Evolutionary conservation across 2,797 vertebrate species (phyloP).

Genomic region (Thripadectes ignobilis): DNA sequence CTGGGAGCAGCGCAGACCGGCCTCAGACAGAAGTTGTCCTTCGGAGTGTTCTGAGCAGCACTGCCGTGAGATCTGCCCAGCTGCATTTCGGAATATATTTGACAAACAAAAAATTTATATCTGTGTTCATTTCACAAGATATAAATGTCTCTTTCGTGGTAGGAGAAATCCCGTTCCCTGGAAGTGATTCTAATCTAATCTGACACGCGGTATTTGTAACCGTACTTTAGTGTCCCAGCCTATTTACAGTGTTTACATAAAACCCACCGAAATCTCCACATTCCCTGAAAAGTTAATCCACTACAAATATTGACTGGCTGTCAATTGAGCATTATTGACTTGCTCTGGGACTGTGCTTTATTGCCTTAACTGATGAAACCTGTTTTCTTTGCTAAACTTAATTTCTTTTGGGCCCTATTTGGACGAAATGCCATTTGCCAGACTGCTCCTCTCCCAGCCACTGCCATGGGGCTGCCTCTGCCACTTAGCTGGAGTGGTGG

Average conservation of each 20-base stretch:
- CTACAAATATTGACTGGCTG: conserved; percentile 66
- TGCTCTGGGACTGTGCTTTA: conserved; percentile 28
- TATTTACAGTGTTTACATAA: conserved; percentile 78
- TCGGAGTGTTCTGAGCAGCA: conserved; percentile 21
- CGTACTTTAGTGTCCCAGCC: conserved; percentile 70
- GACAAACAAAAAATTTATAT: conserved; percentile 47
- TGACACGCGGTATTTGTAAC: conserved; percentile 75
- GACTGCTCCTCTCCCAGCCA: not conserved
- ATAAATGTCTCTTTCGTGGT: conserved; percentile 63
- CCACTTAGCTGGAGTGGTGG: not conserved
- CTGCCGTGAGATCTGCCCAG: conserved; percentile 67
- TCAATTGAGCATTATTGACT: conserved; percentile 62
- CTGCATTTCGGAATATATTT: conserved; percentile 56
- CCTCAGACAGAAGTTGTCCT: not conserved
- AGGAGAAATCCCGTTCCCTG: conserved; percentile 65
- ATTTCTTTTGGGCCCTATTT: conserved; percentile 28
- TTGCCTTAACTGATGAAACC: conserved; percentile 46
- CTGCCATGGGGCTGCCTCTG: not conserved
- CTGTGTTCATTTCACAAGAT: conserved; percentile 74
- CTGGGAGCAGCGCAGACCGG: rapidly evolving
- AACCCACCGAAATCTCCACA: conserved; percentile 63
- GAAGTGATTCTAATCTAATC: conserved; percentile 75
- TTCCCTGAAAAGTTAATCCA: conserved; percentile 70
- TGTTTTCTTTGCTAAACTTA: conserved; percentile 45
- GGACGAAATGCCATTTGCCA: not conserved